Conservation (phyloP, 2,113 vertebrate species). For the Oreochromis niloticus region DNA sequence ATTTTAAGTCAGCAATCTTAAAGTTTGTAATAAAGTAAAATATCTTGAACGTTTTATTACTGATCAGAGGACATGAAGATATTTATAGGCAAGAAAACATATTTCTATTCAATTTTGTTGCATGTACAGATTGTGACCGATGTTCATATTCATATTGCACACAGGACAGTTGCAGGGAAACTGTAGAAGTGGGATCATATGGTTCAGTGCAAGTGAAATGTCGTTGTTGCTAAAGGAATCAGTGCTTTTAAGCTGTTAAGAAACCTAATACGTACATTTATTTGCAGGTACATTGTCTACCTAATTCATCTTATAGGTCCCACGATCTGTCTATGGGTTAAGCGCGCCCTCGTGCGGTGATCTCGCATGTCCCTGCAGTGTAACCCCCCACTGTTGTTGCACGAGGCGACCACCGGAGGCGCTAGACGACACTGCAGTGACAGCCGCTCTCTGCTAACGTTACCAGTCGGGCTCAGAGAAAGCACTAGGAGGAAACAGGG, state of each 20-base stretch:
- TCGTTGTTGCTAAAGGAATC: not conserved
- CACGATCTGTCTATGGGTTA: not conserved
- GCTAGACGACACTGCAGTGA: not conserved
- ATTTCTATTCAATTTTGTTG: not conserved
- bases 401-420: conserved; percentile 11
- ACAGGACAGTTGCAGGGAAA: rapidly evolving
- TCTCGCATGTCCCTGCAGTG: not conserved
- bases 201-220: not conserved
- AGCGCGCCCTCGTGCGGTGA: conserved; percentile 18
- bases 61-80: not conserved
- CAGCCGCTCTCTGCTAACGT: not conserved
- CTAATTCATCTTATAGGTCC: not conserved
- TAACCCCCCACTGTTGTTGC: not conserved
- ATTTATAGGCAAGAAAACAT: not conserved
- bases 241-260: not conserved
- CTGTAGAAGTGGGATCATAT: not conserved
- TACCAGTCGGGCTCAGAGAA: conserved; percentile 24
- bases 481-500: conserved; percentile 45
- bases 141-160: not conserved
- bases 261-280: not conserved
- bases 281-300: not conserved
- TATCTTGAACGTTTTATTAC: not conserved
- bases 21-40: not conserved
- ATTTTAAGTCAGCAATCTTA: not conserved
- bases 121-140: not conserved